Conservation (phyloP, 2,888 invertebrate species). For the Meteorus colon region DNA sequence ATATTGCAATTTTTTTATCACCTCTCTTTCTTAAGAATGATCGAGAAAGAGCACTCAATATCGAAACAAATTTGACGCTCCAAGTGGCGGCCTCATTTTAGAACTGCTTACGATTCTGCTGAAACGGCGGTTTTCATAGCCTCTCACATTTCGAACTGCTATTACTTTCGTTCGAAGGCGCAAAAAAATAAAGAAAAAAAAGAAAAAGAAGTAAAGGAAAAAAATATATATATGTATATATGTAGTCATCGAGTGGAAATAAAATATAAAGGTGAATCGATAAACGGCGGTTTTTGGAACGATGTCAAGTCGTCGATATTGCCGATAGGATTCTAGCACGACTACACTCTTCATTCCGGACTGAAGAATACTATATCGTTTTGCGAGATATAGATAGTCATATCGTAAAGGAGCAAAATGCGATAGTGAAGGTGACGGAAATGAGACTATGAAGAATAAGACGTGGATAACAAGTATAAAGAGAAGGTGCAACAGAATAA, state of each 20-base stretch:
- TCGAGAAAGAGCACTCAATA: slow-evolving; percentile 25
- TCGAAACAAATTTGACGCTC: slow-evolving; percentile 39
- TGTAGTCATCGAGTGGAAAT: slow-evolving; percentile 18
- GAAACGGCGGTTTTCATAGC: slow-evolving; percentile 31
- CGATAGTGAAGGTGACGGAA: slow-evolving; percentile 21
- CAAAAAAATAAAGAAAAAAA: slow-evolving; percentile 26
- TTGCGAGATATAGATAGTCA: slow-evolving; percentile 1
- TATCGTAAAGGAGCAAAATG: slow-evolving; percentile 17
- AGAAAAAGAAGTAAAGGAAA: slow-evolving; percentile 24
- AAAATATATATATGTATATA: slow-evolving; percentile 30
- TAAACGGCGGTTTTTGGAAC: slow-evolving; percentile 49
- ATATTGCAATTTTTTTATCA: neutral
- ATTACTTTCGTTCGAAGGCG: slow-evolving; percentile 33
- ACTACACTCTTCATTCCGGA: slow-evolving; percentile 33
- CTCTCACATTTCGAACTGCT: slow-evolving; percentile 16
- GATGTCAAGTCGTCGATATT: slow-evolving; percentile 49
- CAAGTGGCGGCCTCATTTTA: slow-evolving; percentile 23
- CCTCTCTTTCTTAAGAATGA: neutral
- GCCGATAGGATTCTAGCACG: slow-evolving; percentile 43
- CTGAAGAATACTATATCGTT: slow-evolving; percentile 36
- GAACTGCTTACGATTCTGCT: slow-evolving; percentile 25
- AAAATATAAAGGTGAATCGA: slow-evolving; percentile 32
- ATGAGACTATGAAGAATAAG: slow-evolving; percentile 19
- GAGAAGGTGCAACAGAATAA: neutral
- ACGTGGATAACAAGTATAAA: slow-evolving; percentile 20